A percentile compares a stretch with the other conserved stretches of the same genome.
Conservation (phyloP, 1,140 invertebrate genomes). For the Cotesia chilonis region DNA sequence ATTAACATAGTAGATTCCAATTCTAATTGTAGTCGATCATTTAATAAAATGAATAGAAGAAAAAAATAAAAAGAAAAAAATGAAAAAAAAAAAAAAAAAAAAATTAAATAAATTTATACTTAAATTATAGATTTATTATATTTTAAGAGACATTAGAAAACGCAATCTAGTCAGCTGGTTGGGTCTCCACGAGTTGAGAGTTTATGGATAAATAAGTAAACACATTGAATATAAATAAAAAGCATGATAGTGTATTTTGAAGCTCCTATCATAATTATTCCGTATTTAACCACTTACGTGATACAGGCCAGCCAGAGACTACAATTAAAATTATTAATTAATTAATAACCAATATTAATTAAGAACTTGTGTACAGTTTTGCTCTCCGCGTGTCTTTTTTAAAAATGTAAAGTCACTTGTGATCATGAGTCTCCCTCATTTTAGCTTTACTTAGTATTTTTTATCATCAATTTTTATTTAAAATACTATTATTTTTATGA, state of each 20-base stretch:
- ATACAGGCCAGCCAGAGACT: conserved; percentile 25
- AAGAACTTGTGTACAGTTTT: conserved; percentile 17
- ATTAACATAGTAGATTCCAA: not conserved
- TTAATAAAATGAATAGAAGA: not conserved
- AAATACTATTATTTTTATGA: not conserved
- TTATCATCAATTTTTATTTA: conserved; percentile 2
- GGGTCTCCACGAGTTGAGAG: conserved; percentile 47
- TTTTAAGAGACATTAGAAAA: conserved; percentile 45
- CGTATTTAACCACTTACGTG: too few species aligned
- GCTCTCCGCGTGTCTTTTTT: not conserved
- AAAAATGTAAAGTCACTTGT: conserved; percentile 9
- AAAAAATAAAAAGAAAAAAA: conserved; percentile 42
- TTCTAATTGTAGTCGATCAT: conserved; percentile 4
- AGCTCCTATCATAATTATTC: too few species aligned
- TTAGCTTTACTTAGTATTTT: not conserved
- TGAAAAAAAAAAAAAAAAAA: not conserved
- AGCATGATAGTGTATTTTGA: not conserved
- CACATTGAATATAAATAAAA: conserved; percentile 13
- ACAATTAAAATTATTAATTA: not conserved
- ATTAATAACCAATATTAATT: not conserved
- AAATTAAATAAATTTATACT: too few species aligned
- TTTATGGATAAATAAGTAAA: conserved; percentile 32
- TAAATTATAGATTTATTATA: not conserved
- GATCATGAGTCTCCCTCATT: conserved; percentile 4
- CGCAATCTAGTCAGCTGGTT: conserved; percentile 63